Percentiles rank a stretch among this genome's conserved stretches.
phyloP scores from a whole-genome alignment of 2,888 invertebrate genomes.

The Operophtera brumata region DNA sequence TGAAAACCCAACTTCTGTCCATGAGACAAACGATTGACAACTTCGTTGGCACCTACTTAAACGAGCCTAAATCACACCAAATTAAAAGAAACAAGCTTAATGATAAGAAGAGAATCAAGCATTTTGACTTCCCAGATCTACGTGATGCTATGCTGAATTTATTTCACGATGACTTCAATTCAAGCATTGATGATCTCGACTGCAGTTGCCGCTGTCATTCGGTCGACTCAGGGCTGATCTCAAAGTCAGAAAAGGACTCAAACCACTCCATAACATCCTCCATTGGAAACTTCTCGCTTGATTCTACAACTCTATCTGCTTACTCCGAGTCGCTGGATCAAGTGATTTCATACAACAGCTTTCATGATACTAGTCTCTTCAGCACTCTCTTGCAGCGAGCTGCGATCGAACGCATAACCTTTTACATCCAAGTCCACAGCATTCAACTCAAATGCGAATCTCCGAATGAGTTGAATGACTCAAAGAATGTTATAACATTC shows the following conservation, averaged over 20 bases:
- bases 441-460: conserved; percentile 60
- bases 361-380: conserved; percentile 61
- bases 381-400: conserved; percentile 60
- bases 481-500: conserved; percentile 54
- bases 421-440: conserved; percentile 72
- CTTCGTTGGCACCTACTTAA: conserved; percentile 52
- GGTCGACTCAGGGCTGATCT: conserved; percentile 54
- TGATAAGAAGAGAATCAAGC: conserved; percentile 61
- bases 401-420: conserved; percentile 68
- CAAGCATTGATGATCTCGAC: conserved; percentile 20
- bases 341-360: conserved; percentile 68
- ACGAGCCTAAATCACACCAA: conserved; percentile 19
- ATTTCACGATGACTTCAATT: conserved; percentile 44
- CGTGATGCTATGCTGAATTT: conserved; percentile 63
- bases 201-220: conserved; percentile 45
- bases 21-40: conserved; percentile 58
- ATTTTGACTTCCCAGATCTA: conserved; percentile 67
- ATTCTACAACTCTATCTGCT: conserved; percentile 63
- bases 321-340: conserved; percentile 70
- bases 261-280: conserved; percentile 67
- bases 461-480: conserved; percentile 36
- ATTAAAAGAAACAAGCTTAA: conserved; percentile 45
- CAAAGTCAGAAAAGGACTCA: conserved; percentile 49
- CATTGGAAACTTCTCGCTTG: conserved; percentile 68
- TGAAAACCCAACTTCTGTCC: conserved; percentile 56